Base-by-base conservation (phyloP, 2,797 vertebrate species). In the Megaceryle alcyon region DNA sequence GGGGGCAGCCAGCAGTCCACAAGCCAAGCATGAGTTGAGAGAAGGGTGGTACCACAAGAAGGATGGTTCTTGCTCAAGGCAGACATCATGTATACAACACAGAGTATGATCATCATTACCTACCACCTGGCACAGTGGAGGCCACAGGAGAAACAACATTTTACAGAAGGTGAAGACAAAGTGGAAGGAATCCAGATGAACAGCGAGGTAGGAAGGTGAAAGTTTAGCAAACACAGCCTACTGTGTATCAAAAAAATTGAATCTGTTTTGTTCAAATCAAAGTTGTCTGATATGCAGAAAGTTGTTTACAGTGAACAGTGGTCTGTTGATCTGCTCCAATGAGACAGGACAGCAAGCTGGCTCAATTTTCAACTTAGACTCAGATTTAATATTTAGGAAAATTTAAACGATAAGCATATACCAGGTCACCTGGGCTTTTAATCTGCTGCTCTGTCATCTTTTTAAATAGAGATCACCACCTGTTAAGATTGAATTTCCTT, bases 21-120 rank as follows among this genome's bases (percentile, higher is more conserved):
- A 78, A 53, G 23, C 9, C 68, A 70, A 44, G 37, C 9, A 10
- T 7, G 20, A 56, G 18, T 14, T 49, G 49, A 54, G 41, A 54
- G 26, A 16, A 81, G 6, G 15, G 23, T n/a, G 35, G 14, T 28
- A 31, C 7, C 28, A 41, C 63, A 48, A 35, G 31, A 48, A 64
- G 12, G n/a, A 31, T 20, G 39, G 18, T 14, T 56, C n/a, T 75
- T 1, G 0, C 22, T 61, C 5, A 9, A 12, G 5, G 4, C 12
- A 15, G 14, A 7, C 25, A 64, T 37, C 5, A 2, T 2, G 3
- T 39, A 9, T 23, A 5, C 0, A 3, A 51, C 44, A 19, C 28
- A 37, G 31, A 5, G 29, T n/a, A 11, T 16, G 21, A 22, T 8
- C 1, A 1, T 11, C 48, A 21, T 44, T 56, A n/a, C 59, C 39